Evolutionary conservation across 2,888 invertebrate species (phyloP), one percentile per base, ranked within the genome.

Genomic region (Aspidiotus rigidus): DNA sequence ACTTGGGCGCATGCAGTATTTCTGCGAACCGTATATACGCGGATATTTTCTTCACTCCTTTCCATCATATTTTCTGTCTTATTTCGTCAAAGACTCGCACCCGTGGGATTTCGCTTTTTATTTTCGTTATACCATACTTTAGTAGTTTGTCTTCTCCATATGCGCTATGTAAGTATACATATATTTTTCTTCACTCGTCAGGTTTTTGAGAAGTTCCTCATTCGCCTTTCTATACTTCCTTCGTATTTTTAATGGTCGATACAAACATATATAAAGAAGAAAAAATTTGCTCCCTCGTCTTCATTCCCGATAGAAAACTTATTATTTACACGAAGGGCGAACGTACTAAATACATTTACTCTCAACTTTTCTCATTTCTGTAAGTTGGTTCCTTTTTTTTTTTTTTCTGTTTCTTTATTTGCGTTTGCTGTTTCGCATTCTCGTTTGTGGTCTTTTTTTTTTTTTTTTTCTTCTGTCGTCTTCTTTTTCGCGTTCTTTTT

Each of bases 241-340:
- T 17, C 56, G 9, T n/a, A 16, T 55, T 53, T 53, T 53, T 56
- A 15, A 16, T 56, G 16, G 16, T 59, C 28, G 59, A 59, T 39
- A 28, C 59, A 28, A 16, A 59, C 28, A 28, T 28, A 28, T 28
- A 28, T 28, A 28, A 28, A 28, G 28, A 28, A 28, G 28, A 28
- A 28, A 28, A 59, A 59, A 59, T 7, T 39, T 7, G 9, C 59
- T 11, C 16, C 59, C 28, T 39, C 59, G 28, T 28, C 28, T 28
- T 28, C 28, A 28, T 28, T 28, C 59, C 39, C 59, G 59, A 59
- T 59, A 59, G 59, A 28, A 59, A 59, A 59, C 59, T 59, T 39
- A 59, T 59, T 59, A 59, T 59, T 59, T 59, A 59, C 59, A 59
- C 39, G 59, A 59, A 9, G 39, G 59, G 59, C 10, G 59, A 59